These are phyloP conservation scores for Piprites chloris DNA, from an alignment of 2,113 vertebrate species.

Conservation along the genomic window DNA sequence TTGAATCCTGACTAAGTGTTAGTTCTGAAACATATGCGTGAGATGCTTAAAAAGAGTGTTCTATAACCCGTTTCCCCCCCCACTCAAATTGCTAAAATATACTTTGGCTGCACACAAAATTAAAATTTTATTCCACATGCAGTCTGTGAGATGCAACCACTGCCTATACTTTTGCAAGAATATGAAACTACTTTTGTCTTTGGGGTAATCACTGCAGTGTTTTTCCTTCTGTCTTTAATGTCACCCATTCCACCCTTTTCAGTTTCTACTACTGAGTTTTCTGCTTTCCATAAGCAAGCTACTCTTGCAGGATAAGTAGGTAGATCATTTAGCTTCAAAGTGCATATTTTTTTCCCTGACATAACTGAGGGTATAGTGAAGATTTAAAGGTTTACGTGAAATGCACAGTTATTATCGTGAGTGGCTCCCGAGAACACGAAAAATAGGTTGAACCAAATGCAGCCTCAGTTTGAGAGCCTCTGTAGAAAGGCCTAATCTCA, in stretches of 20 bases:
- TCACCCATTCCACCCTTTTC: background rate
- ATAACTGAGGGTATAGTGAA: background rate
- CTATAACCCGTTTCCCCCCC: background rate
- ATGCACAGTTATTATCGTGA: background rate
- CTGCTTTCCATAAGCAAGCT: background rate
- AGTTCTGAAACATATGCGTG: background rate
- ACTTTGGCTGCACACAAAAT: background rate
- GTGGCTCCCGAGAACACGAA: background rate
- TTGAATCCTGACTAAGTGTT: background rate
- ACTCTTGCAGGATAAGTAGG: background rate
- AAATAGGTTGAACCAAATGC: background rate
- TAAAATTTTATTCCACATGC: background rate
- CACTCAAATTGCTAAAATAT: background rate
- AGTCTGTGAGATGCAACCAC: background rate
- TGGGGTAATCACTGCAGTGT: background rate
- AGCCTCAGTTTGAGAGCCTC: background rate
- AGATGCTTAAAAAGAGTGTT: background rate
- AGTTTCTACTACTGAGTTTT: background rate
- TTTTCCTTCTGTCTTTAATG: background rate
- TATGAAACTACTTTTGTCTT: background rate
- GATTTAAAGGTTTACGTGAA: background rate
- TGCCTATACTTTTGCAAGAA: background rate
- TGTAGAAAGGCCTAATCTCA: background rate
- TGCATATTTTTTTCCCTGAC: background rate
- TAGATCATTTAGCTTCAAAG: background rate